phyloP scores from a whole-genome alignment of 2,797 vertebrate genomes.

The Acanthurus lineatus region DNA sequence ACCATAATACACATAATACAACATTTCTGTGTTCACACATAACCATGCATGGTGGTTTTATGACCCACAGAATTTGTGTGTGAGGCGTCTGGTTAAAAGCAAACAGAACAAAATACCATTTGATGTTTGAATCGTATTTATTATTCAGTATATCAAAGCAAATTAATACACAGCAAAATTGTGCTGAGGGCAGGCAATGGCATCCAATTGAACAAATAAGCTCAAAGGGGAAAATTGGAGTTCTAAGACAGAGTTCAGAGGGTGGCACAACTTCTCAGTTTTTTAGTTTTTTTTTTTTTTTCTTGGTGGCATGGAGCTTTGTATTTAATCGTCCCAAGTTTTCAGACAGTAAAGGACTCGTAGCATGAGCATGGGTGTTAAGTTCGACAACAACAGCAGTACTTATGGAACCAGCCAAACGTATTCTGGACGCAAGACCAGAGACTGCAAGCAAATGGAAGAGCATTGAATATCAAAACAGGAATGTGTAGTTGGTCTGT shows the following conservation, averaged over 20 bases:
- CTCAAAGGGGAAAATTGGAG: conserved; percentile 62
- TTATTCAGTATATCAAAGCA: conserved; percentile 80
- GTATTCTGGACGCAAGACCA: conserved; percentile 67
- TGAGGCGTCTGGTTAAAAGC: neutral
- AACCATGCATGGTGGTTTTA: neutral
- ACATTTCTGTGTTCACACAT: too few species aligned
- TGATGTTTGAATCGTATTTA: conserved; percentile 68
- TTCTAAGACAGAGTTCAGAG: conserved; percentile 64
- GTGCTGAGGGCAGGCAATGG: conserved; percentile 78
- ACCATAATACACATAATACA: too few species aligned
- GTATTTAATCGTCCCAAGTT: conserved; percentile 75
- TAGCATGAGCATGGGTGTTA: conserved; percentile 60
- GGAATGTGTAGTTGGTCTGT: conserved; percentile 68
- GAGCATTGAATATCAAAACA: conserved; percentile 58
- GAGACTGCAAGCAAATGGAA: conserved; percentile 73
- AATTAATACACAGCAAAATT: conserved; percentile 85
- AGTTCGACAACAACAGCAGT: conserved; percentile 70
- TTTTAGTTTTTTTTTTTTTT: conserved; percentile 44
- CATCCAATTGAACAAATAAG: conserved; percentile 81
- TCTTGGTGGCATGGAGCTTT: conserved; percentile 52
- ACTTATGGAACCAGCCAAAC: conserved; percentile 68
- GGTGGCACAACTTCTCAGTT: conserved; percentile 72
- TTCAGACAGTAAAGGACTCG: conserved; percentile 85
- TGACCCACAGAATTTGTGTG: neutral
- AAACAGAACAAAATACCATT: conserved; percentile 17